A percentile compares a stretch with the other conserved stretches of the same genome.
Evolutionary conservation across 2,888 invertebrate genomes (phyloP).

Genomic region (Odontomyia ornata): DNA sequence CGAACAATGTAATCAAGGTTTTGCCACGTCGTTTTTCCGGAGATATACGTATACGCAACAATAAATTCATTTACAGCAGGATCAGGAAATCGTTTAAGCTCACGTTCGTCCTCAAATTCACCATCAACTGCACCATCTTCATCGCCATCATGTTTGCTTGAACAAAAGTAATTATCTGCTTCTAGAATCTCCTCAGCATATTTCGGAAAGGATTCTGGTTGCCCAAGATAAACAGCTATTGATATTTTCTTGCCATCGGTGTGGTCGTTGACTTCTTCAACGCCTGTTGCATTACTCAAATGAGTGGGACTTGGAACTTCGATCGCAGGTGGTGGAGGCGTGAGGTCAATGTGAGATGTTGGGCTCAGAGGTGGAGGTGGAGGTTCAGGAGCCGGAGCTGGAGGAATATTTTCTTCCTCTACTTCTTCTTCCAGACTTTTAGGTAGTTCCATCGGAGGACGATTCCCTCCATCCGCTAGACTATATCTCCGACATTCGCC

Average conservation of each 20-base stretch:
- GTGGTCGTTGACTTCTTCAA: slow-evolving; percentile 72
- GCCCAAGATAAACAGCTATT: slow-evolving; percentile 87
- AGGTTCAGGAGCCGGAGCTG: slow-evolving; percentile 63
- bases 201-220: slow-evolving; percentile 78
- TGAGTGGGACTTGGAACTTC: slow-evolving; percentile 60
- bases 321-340: slow-evolving; percentile 63
- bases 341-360: slow-evolving; percentile 62
- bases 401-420: slow-evolving; percentile 62
- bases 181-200: slow-evolving; percentile 74
- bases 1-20: slow-evolving; percentile 90
- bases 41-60: slow-evolving; percentile 89
- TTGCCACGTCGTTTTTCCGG: slow-evolving; percentile 95
- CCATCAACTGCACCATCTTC: slow-evolving; percentile 49
- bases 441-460: slow-evolving; percentile 64
- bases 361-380: slow-evolving; percentile 62
- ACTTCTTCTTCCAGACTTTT: slow-evolving; percentile 62
- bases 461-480: slow-evolving; percentile 66
- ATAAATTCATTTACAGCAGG: slow-evolving; percentile 77
- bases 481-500: slow-evolving; percentile 70
- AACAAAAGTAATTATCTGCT: slow-evolving; percentile 72
- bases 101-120: slow-evolving; percentile 54
- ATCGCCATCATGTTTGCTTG: slow-evolving; percentile 56
- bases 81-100: slow-evolving; percentile 68
- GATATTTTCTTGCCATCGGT: slow-evolving; percentile 88
- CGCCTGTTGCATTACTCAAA: slow-evolving; percentile 59